Percentiles rank a stretch among this genome's conserved stretches.
Conservation (phyloP, 2,113 vertebrate genomes). For the Siniperca chuatsi region DNA sequence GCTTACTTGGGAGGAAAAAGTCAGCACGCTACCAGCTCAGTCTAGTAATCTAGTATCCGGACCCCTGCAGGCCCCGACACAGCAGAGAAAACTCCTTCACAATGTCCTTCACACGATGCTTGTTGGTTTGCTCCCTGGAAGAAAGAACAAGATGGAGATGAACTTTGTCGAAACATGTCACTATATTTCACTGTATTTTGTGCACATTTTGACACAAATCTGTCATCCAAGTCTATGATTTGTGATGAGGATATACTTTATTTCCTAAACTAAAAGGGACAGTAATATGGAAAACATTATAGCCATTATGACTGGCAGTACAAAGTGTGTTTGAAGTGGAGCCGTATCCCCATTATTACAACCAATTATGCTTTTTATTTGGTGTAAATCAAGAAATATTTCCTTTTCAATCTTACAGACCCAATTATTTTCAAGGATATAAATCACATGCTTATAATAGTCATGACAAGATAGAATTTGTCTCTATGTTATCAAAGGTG, state of each 20-base stretch:
- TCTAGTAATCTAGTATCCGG: slow-evolving; percentile 90
- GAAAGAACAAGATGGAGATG: slow-evolving; percentile 24
- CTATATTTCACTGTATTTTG: neutral
- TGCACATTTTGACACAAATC: neutral
- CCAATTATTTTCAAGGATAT: neutral
- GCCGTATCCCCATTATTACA: neutral
- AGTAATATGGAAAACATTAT: neutral
- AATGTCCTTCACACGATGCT: slow-evolving; percentile 91
- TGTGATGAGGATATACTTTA: too few relatives aligned
- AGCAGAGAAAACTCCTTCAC: slow-evolving; percentile 95
- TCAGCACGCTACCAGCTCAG: neutral
- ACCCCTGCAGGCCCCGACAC: slow-evolving; percentile 93
- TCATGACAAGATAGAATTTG: too few relatives aligned
- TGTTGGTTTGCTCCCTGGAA: slow-evolving; percentile 94
- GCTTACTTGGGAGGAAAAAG: neutral
- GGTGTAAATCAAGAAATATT: neutral
- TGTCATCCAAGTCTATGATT: too few relatives aligned
- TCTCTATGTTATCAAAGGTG: too few relatives aligned
- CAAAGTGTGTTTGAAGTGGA: too few relatives aligned
- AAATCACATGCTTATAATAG: too few relatives aligned
- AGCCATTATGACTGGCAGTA: neutral
- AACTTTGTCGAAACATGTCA: neutral
- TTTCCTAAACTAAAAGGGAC: neutral
- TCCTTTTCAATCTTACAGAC: neutral
- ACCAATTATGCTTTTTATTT: neutral